These are phyloP conservation scores for Stictonetta naevosa DNA, from an alignment of 2,113 vertebrate genomes.

Conservation along the genomic window DNA sequence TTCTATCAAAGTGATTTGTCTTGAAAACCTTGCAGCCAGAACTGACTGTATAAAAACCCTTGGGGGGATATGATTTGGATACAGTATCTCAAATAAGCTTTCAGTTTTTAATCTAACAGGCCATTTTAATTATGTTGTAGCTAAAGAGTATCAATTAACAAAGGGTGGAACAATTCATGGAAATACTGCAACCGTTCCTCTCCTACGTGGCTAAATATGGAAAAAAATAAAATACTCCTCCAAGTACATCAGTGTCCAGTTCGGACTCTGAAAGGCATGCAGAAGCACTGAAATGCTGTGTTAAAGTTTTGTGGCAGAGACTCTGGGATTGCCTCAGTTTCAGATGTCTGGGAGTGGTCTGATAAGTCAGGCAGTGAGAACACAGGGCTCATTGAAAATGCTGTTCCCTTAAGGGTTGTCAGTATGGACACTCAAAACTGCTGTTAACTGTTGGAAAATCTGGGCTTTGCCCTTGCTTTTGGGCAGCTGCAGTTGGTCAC, in stretches of 20 bases:
- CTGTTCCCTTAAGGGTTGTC: not conserved
- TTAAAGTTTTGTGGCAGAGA: not conserved
- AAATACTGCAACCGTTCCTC: not conserved
- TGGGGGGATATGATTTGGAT: not conserved
- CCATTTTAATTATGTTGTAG: not conserved
- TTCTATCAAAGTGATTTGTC: slow-evolving; percentile 8
- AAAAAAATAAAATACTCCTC: not conserved
- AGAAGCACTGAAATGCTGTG: not conserved
- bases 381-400: accelerated
- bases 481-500: not conserved
- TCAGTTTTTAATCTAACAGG: not conserved
- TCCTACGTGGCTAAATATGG: not conserved
- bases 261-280: not conserved
- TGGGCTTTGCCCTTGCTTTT: not conserved
- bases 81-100: not conserved
- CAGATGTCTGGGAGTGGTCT: not conserved
- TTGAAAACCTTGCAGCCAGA: slow-evolving; percentile 8
- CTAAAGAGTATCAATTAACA: not conserved
- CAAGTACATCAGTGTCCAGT: not conserved
- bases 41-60: not conserved
- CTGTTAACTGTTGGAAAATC: not conserved
- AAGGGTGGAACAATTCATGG: not conserved
- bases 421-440: accelerated
- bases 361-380: not conserved
- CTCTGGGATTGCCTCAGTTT: not conserved